These are phyloP conservation scores for Camelus bactrianus DNA, from an alignment of 2,113 vertebrate species.

Conservation along the genomic window DNA sequence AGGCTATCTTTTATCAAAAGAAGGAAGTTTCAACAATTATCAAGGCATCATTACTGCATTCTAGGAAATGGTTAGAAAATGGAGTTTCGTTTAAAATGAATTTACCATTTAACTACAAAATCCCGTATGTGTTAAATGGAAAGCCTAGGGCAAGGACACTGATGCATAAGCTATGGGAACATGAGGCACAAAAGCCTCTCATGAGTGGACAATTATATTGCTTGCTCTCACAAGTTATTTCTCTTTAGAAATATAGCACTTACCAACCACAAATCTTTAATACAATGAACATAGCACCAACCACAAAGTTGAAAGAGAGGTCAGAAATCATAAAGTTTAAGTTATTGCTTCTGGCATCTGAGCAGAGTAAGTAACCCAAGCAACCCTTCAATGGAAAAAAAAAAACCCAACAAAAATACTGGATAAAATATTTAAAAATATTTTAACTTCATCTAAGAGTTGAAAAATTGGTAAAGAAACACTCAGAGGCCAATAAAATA, in stretches of 20 bases:
- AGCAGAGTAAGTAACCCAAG: conserved; percentile 58
- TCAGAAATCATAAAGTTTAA: conserved; percentile 76
- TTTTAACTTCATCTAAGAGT: conserved; percentile 24
- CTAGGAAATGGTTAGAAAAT: conserved; percentile 21
- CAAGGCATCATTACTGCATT: not conserved
- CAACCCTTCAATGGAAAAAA: not conserved
- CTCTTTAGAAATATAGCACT: conserved; percentile 69
- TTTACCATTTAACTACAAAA: conserved; percentile 50
- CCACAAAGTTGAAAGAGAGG: conserved; percentile 75
- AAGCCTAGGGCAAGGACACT: conserved; percentile 46
- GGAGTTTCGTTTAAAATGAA: conserved; percentile 37
- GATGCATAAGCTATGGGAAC: conserved; percentile 5
- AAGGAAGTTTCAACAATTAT: conserved; percentile 26
- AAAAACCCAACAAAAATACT: not conserved
- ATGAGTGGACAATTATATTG: conserved; percentile 61
- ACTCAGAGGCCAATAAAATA: conserved; percentile 43
- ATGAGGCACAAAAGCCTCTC: conserved; percentile 31
- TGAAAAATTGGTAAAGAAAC: conserved; percentile 27
- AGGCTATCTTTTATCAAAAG: conserved; percentile 36
- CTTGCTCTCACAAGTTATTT: conserved; percentile 66
- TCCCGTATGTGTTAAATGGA: conserved; percentile 23
- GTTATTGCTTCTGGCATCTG: conserved; percentile 60
- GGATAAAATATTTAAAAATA: conserved; percentile 57
- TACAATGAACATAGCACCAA: conserved; percentile 61
- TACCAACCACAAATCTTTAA: conserved; percentile 72